These are phyloP conservation scores for Sturnira hondurensis DNA, from an alignment of 2,113 vertebrate genomes.

Conservation along the genomic window DNA sequence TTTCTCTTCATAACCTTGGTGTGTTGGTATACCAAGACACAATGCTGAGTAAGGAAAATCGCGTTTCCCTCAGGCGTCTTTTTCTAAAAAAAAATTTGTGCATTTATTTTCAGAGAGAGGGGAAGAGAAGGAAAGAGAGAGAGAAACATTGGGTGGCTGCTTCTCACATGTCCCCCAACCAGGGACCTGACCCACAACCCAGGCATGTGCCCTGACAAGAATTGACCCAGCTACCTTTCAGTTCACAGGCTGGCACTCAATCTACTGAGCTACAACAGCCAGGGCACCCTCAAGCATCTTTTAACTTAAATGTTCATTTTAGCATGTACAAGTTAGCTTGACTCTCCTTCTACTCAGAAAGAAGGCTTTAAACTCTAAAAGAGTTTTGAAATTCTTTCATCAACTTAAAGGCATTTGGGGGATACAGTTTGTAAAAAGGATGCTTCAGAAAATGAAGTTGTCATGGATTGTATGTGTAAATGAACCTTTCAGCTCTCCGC, in stretches of 20 bases:
- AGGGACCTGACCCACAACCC: too few species aligned
- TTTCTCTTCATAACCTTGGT: neutral
- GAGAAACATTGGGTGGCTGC: too few species aligned
- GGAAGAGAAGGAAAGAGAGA: too few species aligned
- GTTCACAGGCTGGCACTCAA: too few species aligned
- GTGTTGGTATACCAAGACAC: neutral
- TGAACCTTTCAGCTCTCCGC: conserved; percentile 74
- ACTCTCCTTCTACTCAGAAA: conserved; percentile 39
- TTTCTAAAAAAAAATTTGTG: neutral
- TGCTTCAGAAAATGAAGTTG: conserved; percentile 75
- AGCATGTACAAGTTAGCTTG: conserved; percentile 54
- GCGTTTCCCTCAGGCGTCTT: conserved; percentile 21
- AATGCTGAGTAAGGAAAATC: neutral
- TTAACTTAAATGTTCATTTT: conserved; percentile 70
- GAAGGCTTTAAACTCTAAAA: conserved; percentile 48
- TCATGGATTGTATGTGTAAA: conserved; percentile 73
- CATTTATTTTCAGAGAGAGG: too few species aligned
- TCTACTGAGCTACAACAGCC: too few species aligned
- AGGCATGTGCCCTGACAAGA: too few species aligned
- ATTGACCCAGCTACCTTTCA: too few species aligned
- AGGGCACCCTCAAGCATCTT: neutral
- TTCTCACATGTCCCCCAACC: too few species aligned
- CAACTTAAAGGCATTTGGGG: conserved; percentile 62
- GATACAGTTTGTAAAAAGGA: conserved; percentile 63
- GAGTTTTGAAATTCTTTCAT: conserved; percentile 49